These are phyloP conservation scores for Sinocyclocheilus anshuiensis DNA, from an alignment of 2,113 vertebrate species.

Conservation along the genomic window DNA sequence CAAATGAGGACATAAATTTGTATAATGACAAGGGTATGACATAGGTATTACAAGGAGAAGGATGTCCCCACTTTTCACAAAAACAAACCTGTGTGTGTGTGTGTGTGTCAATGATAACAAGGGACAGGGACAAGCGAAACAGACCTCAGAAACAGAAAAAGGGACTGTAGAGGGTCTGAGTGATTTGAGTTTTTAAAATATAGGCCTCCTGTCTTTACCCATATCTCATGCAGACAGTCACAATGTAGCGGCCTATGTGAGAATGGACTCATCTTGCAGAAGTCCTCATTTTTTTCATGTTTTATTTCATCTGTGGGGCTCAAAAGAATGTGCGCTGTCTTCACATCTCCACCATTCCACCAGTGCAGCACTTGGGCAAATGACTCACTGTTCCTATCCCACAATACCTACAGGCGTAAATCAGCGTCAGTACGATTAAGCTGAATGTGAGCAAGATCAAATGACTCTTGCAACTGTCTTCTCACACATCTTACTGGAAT, in stretches of 20 bases:
- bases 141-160: conserved; percentile 12
- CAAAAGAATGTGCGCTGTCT: conserved; percentile 32
- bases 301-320: conserved; percentile 38
- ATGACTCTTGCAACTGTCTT: conserved; percentile 70
- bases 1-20: too few relatives aligned
- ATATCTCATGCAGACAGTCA: conserved; percentile 55
- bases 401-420: conserved; percentile 66
- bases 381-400: conserved; percentile 66
- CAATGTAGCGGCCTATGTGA: conserved; percentile 21
- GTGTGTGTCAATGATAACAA: conserved; percentile 41
- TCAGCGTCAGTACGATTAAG: conserved; percentile 68
- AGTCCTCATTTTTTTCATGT: conserved; percentile 36
- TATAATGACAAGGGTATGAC: too few relatives aligned
- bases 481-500: conserved; percentile 72
- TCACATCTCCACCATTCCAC: conserved; percentile 19
- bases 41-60: too few relatives aligned
- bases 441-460: conserved; percentile 68
- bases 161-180: conserved; percentile 28
- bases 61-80: too few relatives aligned
- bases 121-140: conserved; percentile 54
- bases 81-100: neutral
- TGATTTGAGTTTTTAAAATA: conserved; percentile 60
- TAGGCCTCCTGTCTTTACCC: conserved; percentile 50
- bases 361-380: conserved; percentile 44
- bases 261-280: conserved; percentile 56